These are phyloP conservation scores for Phoeniculus purpureus DNA, from an alignment of 2,797 vertebrate species.

Conservation along the genomic window DNA sequence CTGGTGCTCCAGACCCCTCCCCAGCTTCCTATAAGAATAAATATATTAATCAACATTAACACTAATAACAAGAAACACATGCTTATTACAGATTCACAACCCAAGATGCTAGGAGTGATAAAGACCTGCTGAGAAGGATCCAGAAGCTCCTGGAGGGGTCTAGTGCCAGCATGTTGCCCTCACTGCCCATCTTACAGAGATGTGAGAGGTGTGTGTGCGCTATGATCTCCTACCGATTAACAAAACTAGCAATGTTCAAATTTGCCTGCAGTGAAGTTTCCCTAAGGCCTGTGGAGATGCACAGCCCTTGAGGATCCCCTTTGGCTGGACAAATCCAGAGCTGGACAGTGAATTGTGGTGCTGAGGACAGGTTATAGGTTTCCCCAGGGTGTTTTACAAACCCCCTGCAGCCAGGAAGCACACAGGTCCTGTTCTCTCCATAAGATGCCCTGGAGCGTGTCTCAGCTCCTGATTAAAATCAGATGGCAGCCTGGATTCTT, in stretches of 20 bases:
- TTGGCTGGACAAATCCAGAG: accelerated
- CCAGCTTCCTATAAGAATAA: accelerated
- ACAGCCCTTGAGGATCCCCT: not conserved
- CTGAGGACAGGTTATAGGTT: not conserved
- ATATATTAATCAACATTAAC: not conserved
- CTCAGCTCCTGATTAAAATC: not conserved
- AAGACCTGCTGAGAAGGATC: not conserved
- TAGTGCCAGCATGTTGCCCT: no score
- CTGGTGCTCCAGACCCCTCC: not conserved
- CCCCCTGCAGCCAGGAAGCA: not conserved
- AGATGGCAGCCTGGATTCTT: not conserved
- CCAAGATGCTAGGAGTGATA: not conserved
- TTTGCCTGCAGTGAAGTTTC: not conserved
- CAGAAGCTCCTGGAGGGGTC: not conserved
- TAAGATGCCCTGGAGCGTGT: not conserved
- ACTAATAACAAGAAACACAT: not conserved
- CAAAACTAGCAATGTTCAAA: not conserved
- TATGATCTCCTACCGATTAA: accelerated
- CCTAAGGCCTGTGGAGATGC: accelerated
- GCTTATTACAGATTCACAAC: not conserved
- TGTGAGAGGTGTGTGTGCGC: accelerated
- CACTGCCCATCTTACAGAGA: no score
- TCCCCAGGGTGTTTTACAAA: accelerated
- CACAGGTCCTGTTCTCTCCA: accelerated
- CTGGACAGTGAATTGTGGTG: not conserved